These are phyloP conservation scores for Gouania willdenowi DNA, from an alignment of 2,797 vertebrate species.

Conservation along the genomic window DNA sequence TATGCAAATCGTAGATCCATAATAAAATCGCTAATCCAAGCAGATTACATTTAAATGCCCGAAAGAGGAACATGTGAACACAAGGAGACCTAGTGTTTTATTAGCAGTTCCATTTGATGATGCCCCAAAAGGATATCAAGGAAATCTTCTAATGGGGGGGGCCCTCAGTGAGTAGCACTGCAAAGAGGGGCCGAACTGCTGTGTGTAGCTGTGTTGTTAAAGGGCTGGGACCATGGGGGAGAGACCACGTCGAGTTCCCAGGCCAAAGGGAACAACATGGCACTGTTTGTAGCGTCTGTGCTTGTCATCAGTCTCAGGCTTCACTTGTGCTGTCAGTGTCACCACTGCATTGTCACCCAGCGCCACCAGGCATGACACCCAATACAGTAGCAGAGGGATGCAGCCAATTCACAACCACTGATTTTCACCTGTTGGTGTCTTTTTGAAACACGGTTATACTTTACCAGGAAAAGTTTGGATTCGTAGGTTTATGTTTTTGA, in stretches of 20 bases:
- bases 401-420: slow-evolving; percentile 41
- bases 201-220: slow-evolving; percentile 27
- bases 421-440: slow-evolving; percentile 57
- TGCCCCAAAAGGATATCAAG: slow-evolving; percentile 20
- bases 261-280: slow-evolving; percentile 62
- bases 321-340: slow-evolving; percentile 63
- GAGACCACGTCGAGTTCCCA: slow-evolving; percentile 52
- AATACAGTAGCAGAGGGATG: slow-evolving; percentile 44
- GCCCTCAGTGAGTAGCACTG: slow-evolving; percentile 17
- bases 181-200: slow-evolving; percentile 22
- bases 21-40: too few species aligned
- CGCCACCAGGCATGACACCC: slow-evolving; percentile 55
- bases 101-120: slow-evolving; percentile 9
- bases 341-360: slow-evolving; percentile 64
- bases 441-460: slow-evolving; percentile 31
- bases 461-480: slow-evolving; percentile 20
- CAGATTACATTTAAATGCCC: too few species aligned
- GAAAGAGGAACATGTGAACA: background rate
- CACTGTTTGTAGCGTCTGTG: slow-evolving; percentile 55
- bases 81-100: slow-evolving; percentile 13
- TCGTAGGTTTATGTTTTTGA: slow-evolving; percentile 42
- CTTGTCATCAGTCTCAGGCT: slow-evolving; percentile 62
- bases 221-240: slow-evolving; percentile 45
- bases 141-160: slow-evolving; percentile 25
- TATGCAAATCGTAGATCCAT: too few species aligned